Evolutionary conservation across 2,797 vertebrate genomes (phyloP).

Genomic region (Coregonus suidteri): DNA sequence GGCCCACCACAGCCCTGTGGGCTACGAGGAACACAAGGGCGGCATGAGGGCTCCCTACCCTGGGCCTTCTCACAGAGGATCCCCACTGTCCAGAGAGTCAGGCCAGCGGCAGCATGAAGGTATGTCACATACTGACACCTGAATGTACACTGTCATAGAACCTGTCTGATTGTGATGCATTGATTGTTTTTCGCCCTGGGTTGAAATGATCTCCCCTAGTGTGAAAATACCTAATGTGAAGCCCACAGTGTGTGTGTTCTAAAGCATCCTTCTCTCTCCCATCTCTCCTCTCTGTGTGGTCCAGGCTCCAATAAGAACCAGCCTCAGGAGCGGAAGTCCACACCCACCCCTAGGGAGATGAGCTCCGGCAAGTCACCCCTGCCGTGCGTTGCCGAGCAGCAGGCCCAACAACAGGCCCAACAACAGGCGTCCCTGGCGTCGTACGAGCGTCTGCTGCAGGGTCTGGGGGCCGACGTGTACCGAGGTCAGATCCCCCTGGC

Average conservation of each 20-base stretch:
- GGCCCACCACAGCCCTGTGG: conserved; percentile 87
- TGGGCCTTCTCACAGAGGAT: conserved; percentile 84
- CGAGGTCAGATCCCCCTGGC: conserved; percentile 87
- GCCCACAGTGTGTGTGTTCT: neutral
- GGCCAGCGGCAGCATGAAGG: conserved; percentile 90
- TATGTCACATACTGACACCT: conserved; percentile 48
- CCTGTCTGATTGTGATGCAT: neutral
- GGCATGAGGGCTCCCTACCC: conserved; percentile 77
- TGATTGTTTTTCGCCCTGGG: neutral
- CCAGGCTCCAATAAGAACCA: conserved; percentile 85
- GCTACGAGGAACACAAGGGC: conserved; percentile 86
- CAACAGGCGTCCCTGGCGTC: conserved; percentile 70
- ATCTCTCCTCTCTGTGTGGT: neutral
- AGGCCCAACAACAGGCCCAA: conserved; percentile 35
- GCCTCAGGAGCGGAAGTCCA: conserved; percentile 92
- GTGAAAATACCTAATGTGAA: neutral
- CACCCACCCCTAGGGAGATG: conserved; percentile 88
- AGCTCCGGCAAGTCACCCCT: conserved; percentile 90
- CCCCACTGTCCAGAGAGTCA: conserved; percentile 86
- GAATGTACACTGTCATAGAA: too few species aligned
- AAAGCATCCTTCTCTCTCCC: neutral
- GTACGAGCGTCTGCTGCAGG: conserved; percentile 90
- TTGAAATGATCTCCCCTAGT: neutral
- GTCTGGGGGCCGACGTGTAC: conserved; percentile 88
- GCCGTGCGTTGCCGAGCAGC: conserved; percentile 80